Percentiles rank a stretch among this genome's conserved stretches.
These are phyloP conservation scores for Argyresthia albistria DNA, from an alignment of 2,888 invertebrate genomes.

Conservation along the genomic window DNA sequence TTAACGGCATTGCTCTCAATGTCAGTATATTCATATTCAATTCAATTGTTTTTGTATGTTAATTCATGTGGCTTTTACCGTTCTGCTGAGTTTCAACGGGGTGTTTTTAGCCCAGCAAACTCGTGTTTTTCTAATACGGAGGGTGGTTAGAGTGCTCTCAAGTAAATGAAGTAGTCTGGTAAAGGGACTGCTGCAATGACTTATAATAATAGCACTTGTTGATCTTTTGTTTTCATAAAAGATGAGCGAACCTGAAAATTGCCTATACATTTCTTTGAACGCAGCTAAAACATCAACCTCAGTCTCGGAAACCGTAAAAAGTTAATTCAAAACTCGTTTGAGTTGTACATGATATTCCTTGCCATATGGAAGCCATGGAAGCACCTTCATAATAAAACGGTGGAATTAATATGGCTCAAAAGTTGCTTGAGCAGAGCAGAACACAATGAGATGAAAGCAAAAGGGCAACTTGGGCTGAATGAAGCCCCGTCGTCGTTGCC, in stretches of 20 bases:
- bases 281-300: not conserved
- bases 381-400: constrained; percentile 30
- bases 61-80: constrained; percentile 19
- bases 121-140: not conserved
- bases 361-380: constrained; percentile 44
- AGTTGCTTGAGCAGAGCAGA: constrained; percentile 39
- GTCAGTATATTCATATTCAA: not conserved
- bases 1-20: not conserved
- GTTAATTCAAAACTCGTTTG: constrained; percentile 25
- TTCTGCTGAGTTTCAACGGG: no score
- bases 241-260: not conserved
- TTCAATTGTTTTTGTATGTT: constrained; percentile 45
- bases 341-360: constrained; percentile 52
- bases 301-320: constrained; percentile 1
- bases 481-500: constrained; percentile 42
- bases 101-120: not conserved
- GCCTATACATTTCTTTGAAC: not conserved
- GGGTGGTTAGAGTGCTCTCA: not conserved
- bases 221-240: not conserved
- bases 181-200: not conserved
- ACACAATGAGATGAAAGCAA: constrained; percentile 65
- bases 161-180: constrained; percentile 2
- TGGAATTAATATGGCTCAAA: constrained; percentile 64
- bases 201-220: not conserved
- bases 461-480: constrained; percentile 51